Evolutionary conservation across 92 coral and sea anemone genomes (phyloP).

Genomic region (Palythoa grandis): DNA sequence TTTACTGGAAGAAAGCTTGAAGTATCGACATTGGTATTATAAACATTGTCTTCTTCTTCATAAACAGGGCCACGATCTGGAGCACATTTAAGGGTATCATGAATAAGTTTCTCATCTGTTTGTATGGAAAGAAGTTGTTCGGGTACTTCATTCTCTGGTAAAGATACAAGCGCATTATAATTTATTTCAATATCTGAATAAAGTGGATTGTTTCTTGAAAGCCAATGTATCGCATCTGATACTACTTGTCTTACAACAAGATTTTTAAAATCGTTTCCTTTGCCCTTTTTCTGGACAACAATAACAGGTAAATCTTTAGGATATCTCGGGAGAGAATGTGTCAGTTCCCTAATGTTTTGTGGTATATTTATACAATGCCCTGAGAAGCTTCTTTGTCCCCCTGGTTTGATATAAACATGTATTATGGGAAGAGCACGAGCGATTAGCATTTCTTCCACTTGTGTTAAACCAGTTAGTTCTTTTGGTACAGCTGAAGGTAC

Average conservation of each 20-base stretch:
- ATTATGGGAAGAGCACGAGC: constrained; percentile 57
- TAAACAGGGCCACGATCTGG: constrained; percentile 46
- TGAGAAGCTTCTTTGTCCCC: constrained; percentile 10
- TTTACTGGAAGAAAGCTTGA: constrained; percentile 53
- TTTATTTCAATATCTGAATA: constrained; percentile 52
- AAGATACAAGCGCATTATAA: constrained; percentile 39
- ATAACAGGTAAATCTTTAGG: constrained; percentile 56
- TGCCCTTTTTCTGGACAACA: constrained; percentile 46
- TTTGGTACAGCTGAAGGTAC: constrained; percentile 47
- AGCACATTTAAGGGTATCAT: constrained; percentile 45
- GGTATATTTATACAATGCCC: constrained; percentile 24
- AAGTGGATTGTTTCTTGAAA: constrained; percentile 33
- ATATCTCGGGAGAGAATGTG: constrained; percentile 51
- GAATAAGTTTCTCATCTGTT: constrained; percentile 49
- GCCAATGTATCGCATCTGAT: constrained; percentile 45
- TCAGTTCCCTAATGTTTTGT: constrained; percentile 28
- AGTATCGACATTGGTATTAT: constrained; percentile 47
- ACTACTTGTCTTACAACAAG: constrained; percentile 46
- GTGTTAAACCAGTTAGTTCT: constrained; percentile 30
- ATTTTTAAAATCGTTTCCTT: constrained; percentile 41
- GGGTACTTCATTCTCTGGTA: constrained; percentile 56
- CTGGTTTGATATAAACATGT: constrained; percentile 11
- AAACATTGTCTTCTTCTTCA: constrained; percentile 52
- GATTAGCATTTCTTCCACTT: constrained; percentile 55
- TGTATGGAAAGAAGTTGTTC: constrained; percentile 45